Evolutionary conservation across 2,113 vertebrate genomes (phyloP).

Genomic region (Bos javanicus): DNA sequence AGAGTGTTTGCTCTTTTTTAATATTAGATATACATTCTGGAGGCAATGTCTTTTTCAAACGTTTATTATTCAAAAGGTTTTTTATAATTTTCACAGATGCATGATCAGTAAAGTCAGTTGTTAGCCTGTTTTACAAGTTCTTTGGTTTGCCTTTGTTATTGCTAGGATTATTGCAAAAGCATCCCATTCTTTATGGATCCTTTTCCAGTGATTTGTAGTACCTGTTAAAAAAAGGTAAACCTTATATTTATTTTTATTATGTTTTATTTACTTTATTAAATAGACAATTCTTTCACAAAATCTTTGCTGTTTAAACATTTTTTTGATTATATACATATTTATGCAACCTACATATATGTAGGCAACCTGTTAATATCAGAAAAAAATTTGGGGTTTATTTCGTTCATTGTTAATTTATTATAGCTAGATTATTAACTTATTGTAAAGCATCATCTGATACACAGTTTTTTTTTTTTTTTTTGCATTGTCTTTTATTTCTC

Average conservation of each 20-base stretch:
- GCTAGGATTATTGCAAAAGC: neutral
- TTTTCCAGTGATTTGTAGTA: neutral
- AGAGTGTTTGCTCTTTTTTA: neutral
- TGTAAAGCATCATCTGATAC: neutral
- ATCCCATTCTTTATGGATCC: neutral
- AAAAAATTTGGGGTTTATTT: neutral
- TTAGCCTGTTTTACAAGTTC: neutral
- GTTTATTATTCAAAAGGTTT: neutral
- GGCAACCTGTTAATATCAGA: neutral
- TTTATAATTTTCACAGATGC: neutral
- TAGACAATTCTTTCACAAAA: neutral
- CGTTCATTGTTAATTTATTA: neutral
- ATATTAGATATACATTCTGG: neutral
- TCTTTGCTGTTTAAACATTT: neutral
- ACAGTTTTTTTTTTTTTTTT: neutral
- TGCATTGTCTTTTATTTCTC: neutral
- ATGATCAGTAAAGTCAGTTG: neutral
- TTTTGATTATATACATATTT: constrained; percentile 1
- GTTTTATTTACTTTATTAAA: constrained; percentile 9
- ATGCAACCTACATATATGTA: neutral
- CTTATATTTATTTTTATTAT: neutral
- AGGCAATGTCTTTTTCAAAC: neutral
- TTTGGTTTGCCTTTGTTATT: neutral
- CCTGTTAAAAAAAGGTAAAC: neutral
- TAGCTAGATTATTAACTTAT: neutral